A percentile compares a stretch with the other conserved stretches of the same genome.
Evolutionary conservation across 2,797 vertebrate species (phyloP).

Genomic region (Darevskia nairensis): DNA sequence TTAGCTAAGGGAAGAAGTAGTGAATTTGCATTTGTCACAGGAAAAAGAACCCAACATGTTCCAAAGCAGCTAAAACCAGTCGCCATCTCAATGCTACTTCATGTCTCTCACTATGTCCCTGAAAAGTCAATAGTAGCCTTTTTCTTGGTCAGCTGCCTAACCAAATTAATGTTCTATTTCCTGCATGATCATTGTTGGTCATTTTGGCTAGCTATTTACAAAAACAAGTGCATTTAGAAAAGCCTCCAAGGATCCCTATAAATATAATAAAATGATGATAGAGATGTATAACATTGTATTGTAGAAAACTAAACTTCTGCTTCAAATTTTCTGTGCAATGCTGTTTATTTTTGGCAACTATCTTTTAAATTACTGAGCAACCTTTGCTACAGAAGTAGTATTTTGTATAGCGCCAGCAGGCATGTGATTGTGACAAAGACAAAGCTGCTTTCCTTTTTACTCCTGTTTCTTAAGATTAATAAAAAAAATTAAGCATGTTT

Average conservation of each 20-base stretch:
- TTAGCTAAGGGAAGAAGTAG: neutral
- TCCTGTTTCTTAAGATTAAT: constrained; percentile 36
- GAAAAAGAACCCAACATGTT: neutral
- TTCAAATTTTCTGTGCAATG: constrained; percentile 8
- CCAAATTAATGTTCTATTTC: neutral
- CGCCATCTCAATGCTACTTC: constrained; percentile 4
- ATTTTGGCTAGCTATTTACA: neutral
- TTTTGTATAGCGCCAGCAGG: constrained; percentile 4
- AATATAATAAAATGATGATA: constrained; percentile 1
- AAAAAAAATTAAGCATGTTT: constrained; percentile 44
- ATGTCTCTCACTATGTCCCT: neutral
- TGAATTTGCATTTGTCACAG: neutral
- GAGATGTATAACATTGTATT: constrained; percentile 1
- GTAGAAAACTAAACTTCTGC: constrained; percentile 9
- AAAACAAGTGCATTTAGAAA: neutral
- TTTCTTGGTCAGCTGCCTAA: constrained; percentile 1
- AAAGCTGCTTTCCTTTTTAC: constrained; percentile 1
- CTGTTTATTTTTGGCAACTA: constrained; percentile 14
- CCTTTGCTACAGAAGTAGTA: neutral
- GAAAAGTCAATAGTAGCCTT: neutral
- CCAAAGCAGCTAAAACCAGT: neutral
- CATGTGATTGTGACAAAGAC: neutral
- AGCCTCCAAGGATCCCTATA: neutral
- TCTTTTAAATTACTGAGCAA: constrained; percentile 8
- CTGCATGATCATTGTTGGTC: neutral